Base-by-base conservation (phyloP, 2,888 invertebrate species). In the Syrista parreyssii region DNA sequence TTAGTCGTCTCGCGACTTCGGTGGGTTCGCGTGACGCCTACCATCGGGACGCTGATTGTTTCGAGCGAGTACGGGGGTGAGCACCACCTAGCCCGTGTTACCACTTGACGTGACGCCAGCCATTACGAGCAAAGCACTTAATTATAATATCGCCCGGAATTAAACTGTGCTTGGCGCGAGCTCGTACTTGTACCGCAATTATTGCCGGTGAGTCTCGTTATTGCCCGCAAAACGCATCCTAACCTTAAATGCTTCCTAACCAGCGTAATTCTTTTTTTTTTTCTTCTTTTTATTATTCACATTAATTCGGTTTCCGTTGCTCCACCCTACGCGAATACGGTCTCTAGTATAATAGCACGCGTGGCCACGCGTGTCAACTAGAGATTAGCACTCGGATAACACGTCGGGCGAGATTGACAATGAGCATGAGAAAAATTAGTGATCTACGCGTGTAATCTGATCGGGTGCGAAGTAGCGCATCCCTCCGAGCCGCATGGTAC, bases 131-230 rank as follows among this genome's bases (percentile, higher is more conserved):
- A 86, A 89, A 90, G 87, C 89, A 90, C 91, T 91, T 90, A 91
- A 91, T 91, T 91, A 91, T 91, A 91, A 91, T 91, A 91, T 90
- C 90, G 87, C 89, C 85, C 84, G 84, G 89, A 89, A 90, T 90
- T 90, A 90, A 89, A 89, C 88, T 89, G 89, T 88, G 88, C 88
- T 87, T 89, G 89, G 89, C 87, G 89, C 90, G 89, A 87, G 88
- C 88, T 88, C 89, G 89, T 89, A 89, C 90, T 89, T 89, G 89
- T 90, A 89, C 88, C 88, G 88, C 89, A 89, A 90, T 90, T 90
- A 89, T 90, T 89, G 85, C 84, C 78, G 81, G 78, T 84, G 78
- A 75, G 81, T 84, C 86, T 84, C 84, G 85, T 89, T 89, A 89
- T 90, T 88, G 86, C 88, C 84, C 84, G 86, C 85, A 87, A 84